Base-by-base conservation (phyloP, 2,888 invertebrate genomes). In the Cecidostiba fungosa region DNA sequence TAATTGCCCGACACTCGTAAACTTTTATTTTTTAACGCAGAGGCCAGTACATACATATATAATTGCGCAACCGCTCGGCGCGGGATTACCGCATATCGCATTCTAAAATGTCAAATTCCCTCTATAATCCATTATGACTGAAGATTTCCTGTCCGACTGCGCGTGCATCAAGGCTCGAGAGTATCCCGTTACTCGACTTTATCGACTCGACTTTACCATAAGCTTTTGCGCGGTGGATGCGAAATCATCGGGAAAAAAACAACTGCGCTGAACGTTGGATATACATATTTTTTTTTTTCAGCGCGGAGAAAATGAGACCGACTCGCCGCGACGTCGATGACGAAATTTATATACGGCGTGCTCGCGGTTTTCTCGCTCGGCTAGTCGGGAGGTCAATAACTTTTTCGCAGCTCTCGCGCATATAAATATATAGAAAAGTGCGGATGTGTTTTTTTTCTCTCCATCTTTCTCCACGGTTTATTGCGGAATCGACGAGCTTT, bases 361-460 rank as follows among this genome's bases (percentile, higher is more conserved):
- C 66, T 26, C 29, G 66, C 73, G 69, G 81, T 84, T 86, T 80
- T 73, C 77, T 59, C 77, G 81, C 86, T 84, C 43, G 81, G 26
- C 77, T 74, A 59, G 47, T 36, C 69, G 59, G 69, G 84, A 84
- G 82, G 81, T 84, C 84, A 59, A 84, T 84, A 84, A 84, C 84
- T 84, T 84, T 81, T 84, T 85, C 70, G 47, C 14, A 36, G 3
- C 77, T 23, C 62, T 79, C 66, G 39, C 39, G n/a, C 47, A 74
- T 77, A 62, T 14, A 79, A 66, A 66, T 66, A 12, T 76, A 82
- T 69, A n/a, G 36, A 79, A 72, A 81, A 78, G 66, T 77, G 62
- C 76, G 43, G 83, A 83, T 83, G 79, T 50, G 36, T 77, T 86
- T 79, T 85, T 81, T 66, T 62, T 6, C 12, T 62, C 5, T 43